Percentiles rank a stretch among this genome's conserved stretches.
These are phyloP conservation scores for Eleginops maclovinus DNA, from an alignment of 2,113 vertebrate genomes.

Conservation along the genomic window DNA sequence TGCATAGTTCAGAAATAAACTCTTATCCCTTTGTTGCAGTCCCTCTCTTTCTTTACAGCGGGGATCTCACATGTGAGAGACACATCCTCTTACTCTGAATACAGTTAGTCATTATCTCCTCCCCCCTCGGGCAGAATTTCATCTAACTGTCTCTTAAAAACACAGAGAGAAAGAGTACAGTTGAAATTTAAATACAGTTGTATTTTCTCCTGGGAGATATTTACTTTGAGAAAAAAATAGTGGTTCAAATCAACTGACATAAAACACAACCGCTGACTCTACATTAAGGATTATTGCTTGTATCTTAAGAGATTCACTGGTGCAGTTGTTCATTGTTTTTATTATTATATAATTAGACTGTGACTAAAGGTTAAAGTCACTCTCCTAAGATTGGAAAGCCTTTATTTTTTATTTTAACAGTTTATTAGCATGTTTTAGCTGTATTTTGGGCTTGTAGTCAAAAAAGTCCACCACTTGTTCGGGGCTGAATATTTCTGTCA, in stretches of 20 bases:
- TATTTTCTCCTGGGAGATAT: slow-evolving; percentile 30
- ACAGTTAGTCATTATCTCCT: slow-evolving; percentile 41
- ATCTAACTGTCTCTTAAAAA: slow-evolving; percentile 54
- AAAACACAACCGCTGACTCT: slow-evolving; percentile 31
- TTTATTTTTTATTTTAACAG: slow-evolving; percentile 10
- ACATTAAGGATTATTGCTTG: slow-evolving; percentile 26
- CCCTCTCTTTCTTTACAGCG: slow-evolving; percentile 39
- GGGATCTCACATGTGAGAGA: slow-evolving; percentile 17
- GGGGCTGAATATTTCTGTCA: background rate
- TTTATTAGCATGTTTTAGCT: too few species aligned
- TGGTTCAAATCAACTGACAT: slow-evolving; percentile 31
- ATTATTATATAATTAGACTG: background rate
- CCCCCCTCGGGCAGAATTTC: slow-evolving; percentile 36
- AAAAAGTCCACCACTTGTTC: background rate
- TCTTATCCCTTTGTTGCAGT: slow-evolving; percentile 31
- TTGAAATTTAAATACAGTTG: slow-evolving; percentile 42
- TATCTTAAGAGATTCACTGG: slow-evolving; percentile 7
- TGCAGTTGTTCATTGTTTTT: background rate
- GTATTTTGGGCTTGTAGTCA: background rate
- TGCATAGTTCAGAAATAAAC: slow-evolving; percentile 12
- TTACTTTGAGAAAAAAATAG: background rate
- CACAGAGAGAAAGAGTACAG: slow-evolving; percentile 39
- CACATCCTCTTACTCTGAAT: slow-evolving; percentile 30
- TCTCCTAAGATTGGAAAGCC: background rate
- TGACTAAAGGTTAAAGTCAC: slow-evolving; percentile 16